Conservation (phyloP, 2,797 vertebrate species). For the Phaenicophaeus curvirostris region DNA sequence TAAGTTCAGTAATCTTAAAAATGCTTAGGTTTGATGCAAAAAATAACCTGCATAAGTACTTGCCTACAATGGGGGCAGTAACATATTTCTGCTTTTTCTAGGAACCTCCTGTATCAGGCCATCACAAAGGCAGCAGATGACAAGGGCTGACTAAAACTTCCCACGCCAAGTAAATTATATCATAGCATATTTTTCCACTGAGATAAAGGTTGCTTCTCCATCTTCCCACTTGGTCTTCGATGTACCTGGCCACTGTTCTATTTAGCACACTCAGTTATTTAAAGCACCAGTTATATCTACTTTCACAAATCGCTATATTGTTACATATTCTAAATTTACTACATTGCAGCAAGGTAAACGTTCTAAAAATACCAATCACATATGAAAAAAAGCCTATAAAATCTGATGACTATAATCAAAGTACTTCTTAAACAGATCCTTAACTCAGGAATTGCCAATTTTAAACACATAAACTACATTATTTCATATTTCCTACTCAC, state of each 20-base stretch:
- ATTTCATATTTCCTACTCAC: constrained; percentile 12
- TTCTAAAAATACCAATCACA: background rate
- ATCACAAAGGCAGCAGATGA: background rate
- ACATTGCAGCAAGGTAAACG: background rate
- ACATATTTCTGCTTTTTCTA: background rate
- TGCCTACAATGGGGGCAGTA: background rate
- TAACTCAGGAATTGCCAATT: background rate
- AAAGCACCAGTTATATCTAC: background rate
- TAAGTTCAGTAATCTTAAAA: background rate
- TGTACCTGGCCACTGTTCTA: background rate
- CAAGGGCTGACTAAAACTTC: background rate
- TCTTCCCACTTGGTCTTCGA: background rate
- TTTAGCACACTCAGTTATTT: background rate
- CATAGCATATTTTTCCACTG: background rate
- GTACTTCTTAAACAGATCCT: background rate
- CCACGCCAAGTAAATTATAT: background rate
- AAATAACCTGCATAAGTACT: background rate
- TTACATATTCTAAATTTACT: background rate
- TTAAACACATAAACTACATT: background rate
- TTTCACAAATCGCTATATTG: background rate
- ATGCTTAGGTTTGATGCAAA: background rate
- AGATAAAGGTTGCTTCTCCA: background rate
- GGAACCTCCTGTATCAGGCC: background rate
- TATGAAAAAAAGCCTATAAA: background rate
- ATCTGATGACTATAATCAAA: background rate